Percentiles rank a stretch among this genome's conserved stretches.
These are phyloP conservation scores for Pitangus sulphuratus DNA, from an alignment of 2,797 vertebrate genomes.

Conservation along the genomic window DNA sequence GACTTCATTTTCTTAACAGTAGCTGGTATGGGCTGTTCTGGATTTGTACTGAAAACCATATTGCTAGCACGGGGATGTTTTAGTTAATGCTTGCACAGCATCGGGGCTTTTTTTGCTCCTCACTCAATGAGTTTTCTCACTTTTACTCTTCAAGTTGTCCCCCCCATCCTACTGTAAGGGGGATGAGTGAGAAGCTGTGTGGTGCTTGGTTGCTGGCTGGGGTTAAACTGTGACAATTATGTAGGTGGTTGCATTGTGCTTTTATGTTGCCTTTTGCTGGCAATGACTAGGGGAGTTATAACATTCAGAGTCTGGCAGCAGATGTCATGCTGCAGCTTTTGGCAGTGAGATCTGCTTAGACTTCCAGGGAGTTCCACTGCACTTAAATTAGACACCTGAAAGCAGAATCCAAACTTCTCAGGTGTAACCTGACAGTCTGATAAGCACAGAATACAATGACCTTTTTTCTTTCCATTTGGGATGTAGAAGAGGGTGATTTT, in stretches of 20 bases:
- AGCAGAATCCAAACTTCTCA: not conserved
- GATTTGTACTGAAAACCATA: not conserved
- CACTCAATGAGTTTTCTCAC: not conserved
- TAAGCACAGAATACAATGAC: not conserved
- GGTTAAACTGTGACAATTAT: too few relatives aligned
- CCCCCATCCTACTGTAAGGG: accelerated
- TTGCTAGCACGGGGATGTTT: not conserved
- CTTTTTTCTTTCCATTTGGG: not conserved
- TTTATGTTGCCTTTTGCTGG: not conserved
- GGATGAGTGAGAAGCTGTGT: accelerated
- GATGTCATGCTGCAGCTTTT: not conserved
- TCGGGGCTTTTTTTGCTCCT: not conserved
- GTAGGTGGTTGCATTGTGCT: not conserved
- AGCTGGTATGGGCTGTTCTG: not conserved
- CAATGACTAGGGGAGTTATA: not conserved
- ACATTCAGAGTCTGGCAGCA: not conserved
- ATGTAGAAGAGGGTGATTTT: not conserved
- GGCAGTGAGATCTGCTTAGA: not conserved
- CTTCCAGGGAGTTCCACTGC: not conserved
- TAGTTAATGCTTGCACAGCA: not conserved
- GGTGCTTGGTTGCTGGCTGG: not conserved
- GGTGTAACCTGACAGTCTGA: not conserved
- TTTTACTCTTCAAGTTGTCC: accelerated
- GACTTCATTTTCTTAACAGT: not conserved
- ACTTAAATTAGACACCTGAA: not conserved